These are phyloP conservation scores for Corynorhinus townsendii DNA, from an alignment of 2,113 vertebrate species.

Conservation along the genomic window DNA sequence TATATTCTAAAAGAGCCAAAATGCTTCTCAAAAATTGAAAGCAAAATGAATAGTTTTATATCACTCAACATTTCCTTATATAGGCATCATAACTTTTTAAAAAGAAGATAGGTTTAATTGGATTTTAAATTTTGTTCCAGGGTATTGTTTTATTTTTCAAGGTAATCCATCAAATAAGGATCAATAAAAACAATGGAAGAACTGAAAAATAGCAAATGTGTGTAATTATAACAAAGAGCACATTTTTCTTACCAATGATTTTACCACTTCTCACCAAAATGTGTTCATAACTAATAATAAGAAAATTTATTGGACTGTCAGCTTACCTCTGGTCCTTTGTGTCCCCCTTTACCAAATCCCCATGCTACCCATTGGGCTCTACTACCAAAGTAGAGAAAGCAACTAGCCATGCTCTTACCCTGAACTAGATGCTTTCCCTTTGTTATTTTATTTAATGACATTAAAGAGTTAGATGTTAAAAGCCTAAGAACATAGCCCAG, in stretches of 20 bases:
- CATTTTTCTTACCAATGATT: background rate
- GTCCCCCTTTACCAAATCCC: background rate
- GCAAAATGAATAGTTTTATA: background rate
- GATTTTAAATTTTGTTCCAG: conserved; percentile 9
- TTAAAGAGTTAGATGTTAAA: background rate
- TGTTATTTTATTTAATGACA: background rate
- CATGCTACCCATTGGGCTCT: background rate
- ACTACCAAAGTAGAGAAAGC: background rate
- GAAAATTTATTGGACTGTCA: background rate
- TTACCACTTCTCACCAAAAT: background rate
- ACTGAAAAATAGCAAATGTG: background rate
- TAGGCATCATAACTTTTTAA: background rate
- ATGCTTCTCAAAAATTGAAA: background rate
- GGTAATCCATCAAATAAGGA: background rate
- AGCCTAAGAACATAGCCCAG: background rate
- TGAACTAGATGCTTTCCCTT: background rate
- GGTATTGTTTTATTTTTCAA: background rate
- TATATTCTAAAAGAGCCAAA: background rate
- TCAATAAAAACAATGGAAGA: background rate
- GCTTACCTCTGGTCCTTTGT: background rate
- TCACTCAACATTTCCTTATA: background rate
- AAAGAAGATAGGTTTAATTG: background rate
- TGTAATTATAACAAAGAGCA: background rate
- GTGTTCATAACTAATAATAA: background rate
- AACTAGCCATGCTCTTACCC: background rate